Evolutionary conservation across 2,888 invertebrate species (phyloP).

Genomic region (Pachycephus smyrnensis): DNA sequence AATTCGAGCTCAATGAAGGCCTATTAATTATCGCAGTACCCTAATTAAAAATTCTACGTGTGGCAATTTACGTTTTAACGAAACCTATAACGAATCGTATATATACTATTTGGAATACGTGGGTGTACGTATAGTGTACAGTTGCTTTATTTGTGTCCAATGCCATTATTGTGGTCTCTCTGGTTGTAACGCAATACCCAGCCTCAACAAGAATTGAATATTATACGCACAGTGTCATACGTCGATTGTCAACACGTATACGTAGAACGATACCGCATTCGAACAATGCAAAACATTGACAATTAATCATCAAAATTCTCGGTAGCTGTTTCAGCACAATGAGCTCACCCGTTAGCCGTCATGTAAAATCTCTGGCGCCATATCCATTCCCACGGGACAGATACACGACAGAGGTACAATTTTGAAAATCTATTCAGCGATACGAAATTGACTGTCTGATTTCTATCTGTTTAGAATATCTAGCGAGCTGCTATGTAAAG

Average conservation of each 20-base stretch:
- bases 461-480: neutral
- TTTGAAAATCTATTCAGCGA: neutral
- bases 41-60: constrained; percentile 22
- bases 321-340: neutral
- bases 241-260: neutral
- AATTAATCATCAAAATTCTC: neutral
- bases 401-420: neutral
- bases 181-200: neutral
- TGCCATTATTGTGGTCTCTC: neutral
- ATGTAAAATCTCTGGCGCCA: neutral
- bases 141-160: neutral
- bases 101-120: neutral
- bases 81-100: neutral
- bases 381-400: neutral
- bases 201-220: neutral
- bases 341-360: neutral
- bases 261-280: neutral
- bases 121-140: neutral
- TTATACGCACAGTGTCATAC: neutral
- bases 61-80: neutral
- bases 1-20: constrained; percentile 13
- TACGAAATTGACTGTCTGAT: neutral
- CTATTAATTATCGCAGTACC: constrained; percentile 19
- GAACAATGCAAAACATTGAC: neutral
- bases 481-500: neutral